phyloP scores from a whole-genome alignment of 23 tunicate genomes.

The Trididemnum nubilum region DNA sequence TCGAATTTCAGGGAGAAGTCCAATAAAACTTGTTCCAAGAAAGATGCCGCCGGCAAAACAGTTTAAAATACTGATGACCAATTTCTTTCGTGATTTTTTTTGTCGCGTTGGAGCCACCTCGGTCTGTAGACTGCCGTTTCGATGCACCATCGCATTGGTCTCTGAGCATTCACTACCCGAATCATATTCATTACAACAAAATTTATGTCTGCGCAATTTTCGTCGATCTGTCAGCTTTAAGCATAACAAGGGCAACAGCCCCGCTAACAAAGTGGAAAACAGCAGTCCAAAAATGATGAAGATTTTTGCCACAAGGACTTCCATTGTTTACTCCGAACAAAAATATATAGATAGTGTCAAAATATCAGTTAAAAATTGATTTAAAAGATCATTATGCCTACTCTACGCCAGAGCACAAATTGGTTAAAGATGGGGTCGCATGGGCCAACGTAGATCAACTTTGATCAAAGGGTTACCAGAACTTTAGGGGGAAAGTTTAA shows the following conservation, averaged over 20 bases:
- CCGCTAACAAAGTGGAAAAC: slow-evolving; percentile 58
- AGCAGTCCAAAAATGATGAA: slow-evolving; percentile 75
- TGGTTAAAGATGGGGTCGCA: no score
- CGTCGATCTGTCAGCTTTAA: slow-evolving; percentile 8
- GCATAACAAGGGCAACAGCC: slow-evolving; percentile 65
- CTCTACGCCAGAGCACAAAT: no score
- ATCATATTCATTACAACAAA: neutral
- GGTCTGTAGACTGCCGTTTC: slow-evolving; percentile 2
- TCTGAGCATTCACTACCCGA: neutral
- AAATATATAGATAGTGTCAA: no score
- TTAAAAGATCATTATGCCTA: no score
- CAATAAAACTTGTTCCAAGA: slow-evolving; percentile 81
- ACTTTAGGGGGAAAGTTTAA: no score
- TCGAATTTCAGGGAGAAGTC: slow-evolving; percentile 80
- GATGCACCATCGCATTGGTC: neutral
- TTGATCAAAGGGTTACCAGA: no score
- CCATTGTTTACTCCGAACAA: no score
- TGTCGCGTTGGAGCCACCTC: neutral
- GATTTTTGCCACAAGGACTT: slow-evolving; percentile 53
- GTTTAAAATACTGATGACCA: slow-evolving; percentile 49
- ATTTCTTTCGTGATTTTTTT: slow-evolving; percentile 5
- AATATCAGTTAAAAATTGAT: no score
- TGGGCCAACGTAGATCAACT: no score
- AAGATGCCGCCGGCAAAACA: slow-evolving; percentile 92
- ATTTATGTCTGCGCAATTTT: neutral